Evolutionary conservation across 53 echinoderm and acorn worm species (phyloP), one percentile per base, ranked within the genome.

Genomic region (Holothuria scabra): DNA sequence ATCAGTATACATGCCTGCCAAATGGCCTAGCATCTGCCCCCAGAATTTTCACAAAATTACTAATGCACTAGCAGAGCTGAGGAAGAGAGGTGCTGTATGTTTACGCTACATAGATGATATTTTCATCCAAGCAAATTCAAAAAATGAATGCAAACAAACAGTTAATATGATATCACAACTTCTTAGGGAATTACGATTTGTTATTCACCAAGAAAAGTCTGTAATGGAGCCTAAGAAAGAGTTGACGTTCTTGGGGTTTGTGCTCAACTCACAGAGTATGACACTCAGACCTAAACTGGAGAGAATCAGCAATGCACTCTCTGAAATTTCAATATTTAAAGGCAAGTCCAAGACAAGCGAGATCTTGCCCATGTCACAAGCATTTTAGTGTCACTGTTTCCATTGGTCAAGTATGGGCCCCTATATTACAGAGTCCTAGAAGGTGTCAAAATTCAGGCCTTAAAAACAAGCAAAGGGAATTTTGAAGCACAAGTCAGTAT

Each of bases 21-120:
- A 78, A 56, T 78, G 79, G 72, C 56, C 79, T 78, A 19, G 52
- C 56, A 8, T 78, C 59, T 58, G 79, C 79, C 79, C 76, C 22
- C 9, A 0, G 72, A 38, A 72, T 72, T 13, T 72, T 72, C 19
- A 72, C 72, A 37, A 35, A 74, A 12, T 7, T 79, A 9, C 80
- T 79, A 10, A 56, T 58, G 80, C 29, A 32, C 80, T 79, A 30
- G 80, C 59, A 59, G 80, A 79, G 29, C 30, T 79, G 20, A 79
- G 80, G 60, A 57, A 79, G n/a, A n/a, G n/a, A n/a, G n/a, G n/a
- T n/a, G n/a, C n/a, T n/a, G n/a, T n/a, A n/a, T n/a, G n/a, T n/a
- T n/a, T n/a, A n/a, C n/a, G 5, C n/a, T n/a, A n/a, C n/a, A n/a
- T n/a, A n/a, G n/a, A n/a, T n/a, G n/a, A n/a, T n/a, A n/a, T n/a